Evolutionary conservation across 2,113 vertebrate species (phyloP).

Genomic region (Dicaeum eximium): DNA sequence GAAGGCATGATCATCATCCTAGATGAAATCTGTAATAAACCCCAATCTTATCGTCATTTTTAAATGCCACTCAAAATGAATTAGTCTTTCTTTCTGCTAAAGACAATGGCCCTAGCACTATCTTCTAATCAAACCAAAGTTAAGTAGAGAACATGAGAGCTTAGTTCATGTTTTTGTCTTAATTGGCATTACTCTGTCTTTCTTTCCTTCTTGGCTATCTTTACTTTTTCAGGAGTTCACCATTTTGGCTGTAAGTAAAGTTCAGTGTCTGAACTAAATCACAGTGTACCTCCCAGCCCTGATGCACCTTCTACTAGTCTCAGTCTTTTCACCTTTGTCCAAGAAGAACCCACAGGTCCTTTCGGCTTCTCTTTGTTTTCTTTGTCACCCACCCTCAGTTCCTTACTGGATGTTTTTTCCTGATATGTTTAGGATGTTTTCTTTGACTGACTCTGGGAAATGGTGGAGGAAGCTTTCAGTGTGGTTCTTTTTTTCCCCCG

Average conservation of each 20-base stretch:
- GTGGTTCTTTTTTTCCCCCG: neutral
- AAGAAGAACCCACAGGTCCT: slow-evolving; percentile 67
- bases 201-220: slow-evolving; percentile 84
- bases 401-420: slow-evolving; percentile 66
- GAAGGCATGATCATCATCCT: neutral
- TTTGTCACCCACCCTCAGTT: slow-evolving; percentile 64
- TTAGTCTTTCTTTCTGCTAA: slow-evolving; percentile 9
- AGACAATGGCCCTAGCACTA: neutral
- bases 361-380: slow-evolving; percentile 69
- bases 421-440: slow-evolving; percentile 45
- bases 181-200: slow-evolving; percentile 77
- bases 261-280: slow-evolving; percentile 70
- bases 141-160: neutral
- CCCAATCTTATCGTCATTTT: neutral
- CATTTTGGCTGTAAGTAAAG: slow-evolving; percentile 94
- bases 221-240: slow-evolving; percentile 92
- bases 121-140: neutral
- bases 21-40: neutral
- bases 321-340: slow-evolving; percentile 63
- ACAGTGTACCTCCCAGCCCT: slow-evolving; percentile 64
- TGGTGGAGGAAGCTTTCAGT: slow-evolving; percentile 46
- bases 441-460: slow-evolving; percentile 65
- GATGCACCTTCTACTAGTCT: slow-evolving; percentile 69
- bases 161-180: slow-evolving; percentile 41
- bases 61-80: slow-evolving; percentile 22